These are phyloP conservation scores for Apodemia mormo DNA, from an alignment of 2,888 invertebrate genomes.

Conservation along the genomic window DNA sequence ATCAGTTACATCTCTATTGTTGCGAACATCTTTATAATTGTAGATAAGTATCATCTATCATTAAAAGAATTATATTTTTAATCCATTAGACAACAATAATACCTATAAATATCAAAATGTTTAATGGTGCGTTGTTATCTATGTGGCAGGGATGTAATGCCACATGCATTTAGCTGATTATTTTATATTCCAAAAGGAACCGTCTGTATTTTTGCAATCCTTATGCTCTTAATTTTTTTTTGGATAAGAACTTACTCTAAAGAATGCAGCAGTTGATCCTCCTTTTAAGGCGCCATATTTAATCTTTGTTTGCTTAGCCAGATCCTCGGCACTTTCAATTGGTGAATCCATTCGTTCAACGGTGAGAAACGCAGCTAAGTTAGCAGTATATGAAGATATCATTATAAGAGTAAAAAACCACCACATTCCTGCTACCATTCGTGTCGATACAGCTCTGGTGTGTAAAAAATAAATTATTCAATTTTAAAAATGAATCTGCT, in stretches of 20 bases:
- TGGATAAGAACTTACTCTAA: slow-evolving; percentile 85
- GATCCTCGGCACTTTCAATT: slow-evolving; percentile 96
- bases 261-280: slow-evolving; percentile 97
- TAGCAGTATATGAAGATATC: slow-evolving; percentile 98
- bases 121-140: too few species aligned
- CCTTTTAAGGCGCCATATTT: slow-evolving; percentile 97
- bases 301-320: slow-evolving; percentile 97
- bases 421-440: slow-evolving; percentile 96
- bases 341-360: slow-evolving; percentile 96
- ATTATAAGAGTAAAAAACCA: slow-evolving; percentile 98
- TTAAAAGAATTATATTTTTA: too few species aligned
- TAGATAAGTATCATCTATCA: too few species aligned
- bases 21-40: too few species aligned
- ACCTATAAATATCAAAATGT: too few species aligned
- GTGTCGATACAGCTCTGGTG: slow-evolving; percentile 90
- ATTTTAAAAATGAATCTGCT: neutral
- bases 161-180: too few species aligned
- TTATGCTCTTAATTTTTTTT: neutral
- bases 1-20: too few species aligned
- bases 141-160: too few species aligned
- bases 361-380: slow-evolving; percentile 96
- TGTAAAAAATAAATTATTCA: slow-evolving; percentile 25
- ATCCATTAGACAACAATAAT: too few species aligned
- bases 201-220: too few species aligned
- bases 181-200: too few species aligned